Evolutionary conservation across 2,797 vertebrate species (phyloP), one percentile per base, ranked within the genome.

Genomic region (Coluber constrictor): DNA sequence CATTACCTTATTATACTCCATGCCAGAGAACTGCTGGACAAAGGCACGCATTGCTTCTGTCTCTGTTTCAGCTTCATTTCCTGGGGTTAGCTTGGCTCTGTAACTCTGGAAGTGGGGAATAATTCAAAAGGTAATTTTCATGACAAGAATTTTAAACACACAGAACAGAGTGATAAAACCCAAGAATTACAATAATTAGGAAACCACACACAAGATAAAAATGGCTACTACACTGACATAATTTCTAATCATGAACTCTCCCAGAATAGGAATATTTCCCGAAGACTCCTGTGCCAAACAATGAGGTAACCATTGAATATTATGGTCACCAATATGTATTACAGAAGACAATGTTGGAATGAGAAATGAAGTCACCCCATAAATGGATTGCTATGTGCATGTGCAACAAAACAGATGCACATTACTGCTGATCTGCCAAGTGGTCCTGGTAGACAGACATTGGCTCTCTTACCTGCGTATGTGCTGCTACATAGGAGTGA

Each of bases 1-100:
- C 90, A n/a, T 90, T 97, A 99, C 99, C 98, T 98, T 99, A 97
- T 97, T 98, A 96, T 99, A 98, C 90, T 99, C 98, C 0, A 95
- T 96, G 87, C 97, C 97, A 0, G 97, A 98, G 96, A 99, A 99
- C 94, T 99, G 99, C 97, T 99, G 99, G 96, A 99, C 97, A 91
- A 99, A 99, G 93, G 97, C 99, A 97, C 98, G 99, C 87, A 99
- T 60, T 4, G 99, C 99, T 97, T 98, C 99, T 0, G 98, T 98
- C 95, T 99, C 99, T 0, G 99, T 97, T 94, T 99, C 98, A 0
- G 98, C 98, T 93, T 99, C 99, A 3, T 98, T 98, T 60, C 98
- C 98, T 1, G 98, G 98, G 3, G 98, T 98, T 95, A 99, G 94
- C 95, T 99, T 99, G 59, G 99, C 98, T 47, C 98, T 98, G 97